Conservation (phyloP, 37 sponge, comb jelly and placozoan genomes). For the Dysidea cf. avara region DNA sequence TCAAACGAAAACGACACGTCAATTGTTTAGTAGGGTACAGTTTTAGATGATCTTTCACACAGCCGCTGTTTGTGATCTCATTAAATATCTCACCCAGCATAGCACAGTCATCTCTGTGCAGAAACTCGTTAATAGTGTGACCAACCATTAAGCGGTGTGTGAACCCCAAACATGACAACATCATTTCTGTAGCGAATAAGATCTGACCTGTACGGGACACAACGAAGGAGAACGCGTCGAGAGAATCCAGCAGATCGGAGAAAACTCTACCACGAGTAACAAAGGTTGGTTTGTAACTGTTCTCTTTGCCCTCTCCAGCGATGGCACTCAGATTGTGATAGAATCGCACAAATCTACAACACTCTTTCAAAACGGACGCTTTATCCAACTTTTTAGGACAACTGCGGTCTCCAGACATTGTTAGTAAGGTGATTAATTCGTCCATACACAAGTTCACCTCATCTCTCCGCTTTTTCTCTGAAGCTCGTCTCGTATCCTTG, state of each 20-base stretch:
- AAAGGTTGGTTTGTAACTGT: neutral
- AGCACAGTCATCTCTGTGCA: slow-evolving; percentile 29
- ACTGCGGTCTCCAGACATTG: slow-evolving; percentile 39
- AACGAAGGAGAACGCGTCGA: slow-evolving; percentile 51
- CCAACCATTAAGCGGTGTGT: slow-evolving; percentile 39
- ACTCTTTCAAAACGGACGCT: slow-evolving; percentile 40
- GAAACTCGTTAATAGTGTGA: slow-evolving; percentile 37
- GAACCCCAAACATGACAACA: slow-evolving; percentile 52
- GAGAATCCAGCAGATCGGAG: slow-evolving; percentile 32
- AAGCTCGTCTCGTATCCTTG: too few relatives aligned
- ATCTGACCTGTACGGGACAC: slow-evolving; percentile 52
- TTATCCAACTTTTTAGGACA: slow-evolving; percentile 67
- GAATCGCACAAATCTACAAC: slow-evolving; percentile 27
- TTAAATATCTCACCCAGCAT: slow-evolving; percentile 5
- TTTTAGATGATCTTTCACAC: too few relatives aligned
- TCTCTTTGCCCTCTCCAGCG: neutral
- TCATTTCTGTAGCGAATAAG: slow-evolving; percentile 45
- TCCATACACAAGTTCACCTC: slow-evolving; percentile 69
- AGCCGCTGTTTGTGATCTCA: neutral
- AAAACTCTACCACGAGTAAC: slow-evolving; percentile 15
- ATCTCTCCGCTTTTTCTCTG: slow-evolving; percentile 57
- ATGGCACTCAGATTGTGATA: slow-evolving; percentile 32
- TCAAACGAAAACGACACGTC: slow-evolving; percentile 15
- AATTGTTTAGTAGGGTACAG: slow-evolving; percentile 16
- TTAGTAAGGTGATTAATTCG: slow-evolving; percentile 49